Percentiles rank a stretch among this genome's conserved stretches.
Conservation (phyloP, 2,113 vertebrate genomes). For the Edolisoma coerulescens region DNA sequence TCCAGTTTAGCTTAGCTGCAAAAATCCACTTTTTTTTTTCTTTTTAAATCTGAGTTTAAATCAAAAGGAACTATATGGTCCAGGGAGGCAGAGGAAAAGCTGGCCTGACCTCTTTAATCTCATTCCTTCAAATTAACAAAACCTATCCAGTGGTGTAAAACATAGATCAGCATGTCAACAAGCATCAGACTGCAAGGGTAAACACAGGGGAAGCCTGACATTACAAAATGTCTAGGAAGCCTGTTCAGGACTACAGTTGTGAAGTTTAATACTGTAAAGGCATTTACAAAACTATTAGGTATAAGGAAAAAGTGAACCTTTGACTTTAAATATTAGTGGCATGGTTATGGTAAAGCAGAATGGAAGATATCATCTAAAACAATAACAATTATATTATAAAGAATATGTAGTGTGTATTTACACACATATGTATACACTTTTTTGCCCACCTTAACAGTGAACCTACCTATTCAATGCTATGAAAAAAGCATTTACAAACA, state of each 20-base stretch:
- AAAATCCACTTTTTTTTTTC: slow-evolving; percentile 58
- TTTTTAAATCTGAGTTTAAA: slow-evolving; percentile 45
- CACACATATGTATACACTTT: not conserved
- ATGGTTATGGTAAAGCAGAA: not conserved
- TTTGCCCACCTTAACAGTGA: not conserved
- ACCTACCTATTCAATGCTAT: not conserved
- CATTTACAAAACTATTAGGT: slow-evolving; percentile 30
- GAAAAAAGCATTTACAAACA: not conserved
- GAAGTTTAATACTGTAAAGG: slow-evolving; percentile 31
- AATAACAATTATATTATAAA: not conserved
- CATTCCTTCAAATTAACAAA: slow-evolving; percentile 60
- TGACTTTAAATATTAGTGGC: not conserved
- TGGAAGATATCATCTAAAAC: not conserved
- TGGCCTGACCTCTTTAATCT: slow-evolving; percentile 57
- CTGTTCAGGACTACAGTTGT: not conserved
- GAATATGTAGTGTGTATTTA: not conserved
- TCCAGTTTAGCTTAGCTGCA: slow-evolving; percentile 65
- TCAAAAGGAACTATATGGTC: slow-evolving; percentile 80
- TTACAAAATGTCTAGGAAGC: slow-evolving; percentile 33
- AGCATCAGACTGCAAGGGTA: slow-evolving; percentile 32
- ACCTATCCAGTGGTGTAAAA: slow-evolving; percentile 33
- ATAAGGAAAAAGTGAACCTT: not conserved
- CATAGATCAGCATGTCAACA: slow-evolving; percentile 62
- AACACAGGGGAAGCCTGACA: slow-evolving; percentile 45
- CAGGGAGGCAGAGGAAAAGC: slow-evolving; percentile 40